Base-by-base conservation (phyloP, 1,140 invertebrate genomes). In the Temnothorax longispinosus region DNA sequence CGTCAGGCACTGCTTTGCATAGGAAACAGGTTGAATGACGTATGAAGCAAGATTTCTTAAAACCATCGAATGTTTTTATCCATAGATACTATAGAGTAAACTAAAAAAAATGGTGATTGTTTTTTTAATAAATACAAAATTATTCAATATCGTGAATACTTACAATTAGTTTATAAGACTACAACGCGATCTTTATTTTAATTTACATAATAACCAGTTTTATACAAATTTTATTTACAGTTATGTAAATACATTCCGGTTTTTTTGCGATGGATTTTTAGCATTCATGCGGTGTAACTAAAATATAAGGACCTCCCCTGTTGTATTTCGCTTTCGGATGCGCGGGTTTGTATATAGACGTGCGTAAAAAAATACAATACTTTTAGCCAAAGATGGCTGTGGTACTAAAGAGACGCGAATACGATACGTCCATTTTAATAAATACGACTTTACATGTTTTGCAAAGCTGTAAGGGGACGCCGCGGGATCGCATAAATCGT, bases 361-460 rank as follows among this genome's bases (percentile, higher is more conserved):
- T 50, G 18, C 32, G 44, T 75, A 38, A 62, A 84, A 84, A 75
- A 69, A 69, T 69, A 69, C 44, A 69, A 56, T 62, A 41, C 67
- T 74, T 60, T 84, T 74, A 38, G 41, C 44, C 52, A 32, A 82
- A 82, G 67, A 58, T 35, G n/a, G 2, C 13, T 18, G 35, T 1
- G 18, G 11, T 32, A 58, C 18, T 47, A 27, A 27, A 27, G 77
- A 82, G 80, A 74, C 41, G 3, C 67, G 41, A 72, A 56, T 52
- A 44, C 10, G 47, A 35, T 72, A 44, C 11, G 38, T 74, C 80
- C 67, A 50, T 75, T 84, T 75, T 35, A 21, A 21, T 21, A 21
- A 21, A 21, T 21, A 69, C 18, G 54, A 7, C n/a, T 60, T 60
- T 35, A 7, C 54, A 8, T 84, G 44, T 84, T 84, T 84, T 15